Percentiles rank a stretch among this genome's conserved stretches.
phyloP scores from a whole-genome alignment of 1,140 invertebrate genomes.

The Drosophila hydei region DNA sequence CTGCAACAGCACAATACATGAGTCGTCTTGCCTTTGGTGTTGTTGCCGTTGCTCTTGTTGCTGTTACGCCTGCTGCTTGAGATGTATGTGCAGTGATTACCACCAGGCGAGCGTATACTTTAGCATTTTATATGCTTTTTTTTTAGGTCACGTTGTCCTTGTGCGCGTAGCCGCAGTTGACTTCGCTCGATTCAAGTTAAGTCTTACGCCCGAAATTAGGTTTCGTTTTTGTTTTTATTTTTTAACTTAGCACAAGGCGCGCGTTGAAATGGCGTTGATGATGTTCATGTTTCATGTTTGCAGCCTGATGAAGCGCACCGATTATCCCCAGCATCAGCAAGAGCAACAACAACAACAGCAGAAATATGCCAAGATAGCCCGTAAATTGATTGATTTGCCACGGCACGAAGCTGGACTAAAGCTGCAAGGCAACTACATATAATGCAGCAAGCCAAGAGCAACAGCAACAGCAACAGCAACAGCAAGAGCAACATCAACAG shows the following conservation, averaged over 20 bases:
- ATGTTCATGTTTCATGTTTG: conserved; percentile 81
- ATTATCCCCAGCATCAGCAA: conserved; percentile 65
- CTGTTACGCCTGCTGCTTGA: conserved; percentile 64
- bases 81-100: conserved; percentile 77
- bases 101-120: conserved; percentile 79
- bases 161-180: conserved; percentile 31
- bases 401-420: conserved; percentile 68
- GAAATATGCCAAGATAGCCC: conserved; percentile 57
- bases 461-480: conserved; percentile 8
- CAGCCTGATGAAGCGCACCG: conserved; percentile 79
- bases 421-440: conserved; percentile 39
- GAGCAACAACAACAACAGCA: conserved; percentile 39
- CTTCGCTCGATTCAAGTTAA: conserved; percentile 11
- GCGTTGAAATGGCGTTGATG: conserved; percentile 81
- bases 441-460: conserved; percentile 13
- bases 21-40: conserved; percentile 33
- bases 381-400: conserved; percentile 83
- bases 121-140: conserved; percentile 79
- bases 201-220: conserved; percentile 58
- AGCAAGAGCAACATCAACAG: conserved; percentile 12
- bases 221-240: conserved; percentile 48
- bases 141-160: conserved; percentile 74
- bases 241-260: conserved; percentile 61
- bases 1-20: conserved; percentile 19
- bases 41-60: conserved; percentile 25